These are phyloP conservation scores for Pogonocichla stellata DNA, from an alignment of 2,113 vertebrate species.

Conservation along the genomic window DNA sequence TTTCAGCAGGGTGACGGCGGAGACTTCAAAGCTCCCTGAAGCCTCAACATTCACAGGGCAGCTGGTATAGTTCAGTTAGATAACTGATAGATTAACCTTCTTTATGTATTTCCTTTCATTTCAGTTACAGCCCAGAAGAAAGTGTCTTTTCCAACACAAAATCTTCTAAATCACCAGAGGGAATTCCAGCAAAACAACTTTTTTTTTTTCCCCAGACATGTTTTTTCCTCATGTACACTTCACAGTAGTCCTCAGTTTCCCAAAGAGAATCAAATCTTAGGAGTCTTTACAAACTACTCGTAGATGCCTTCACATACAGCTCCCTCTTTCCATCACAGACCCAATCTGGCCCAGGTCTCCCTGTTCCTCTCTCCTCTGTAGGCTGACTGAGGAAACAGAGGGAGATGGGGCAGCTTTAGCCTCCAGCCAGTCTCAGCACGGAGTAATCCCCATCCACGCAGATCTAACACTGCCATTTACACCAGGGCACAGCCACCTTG, in stretches of 20 bases:
- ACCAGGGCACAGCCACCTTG: neutral
- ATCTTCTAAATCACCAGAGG: neutral
- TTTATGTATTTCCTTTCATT: neutral
- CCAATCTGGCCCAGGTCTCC: rapidly evolving
- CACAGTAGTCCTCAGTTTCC: neutral
- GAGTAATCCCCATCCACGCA: neutral
- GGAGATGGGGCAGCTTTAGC: neutral
- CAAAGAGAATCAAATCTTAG: neutral
- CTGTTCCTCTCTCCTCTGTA: neutral
- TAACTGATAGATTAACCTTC: neutral
- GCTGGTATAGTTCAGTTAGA: neutral
- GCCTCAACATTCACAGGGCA: neutral
- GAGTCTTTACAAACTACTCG: neutral
- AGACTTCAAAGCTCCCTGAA: neutral
- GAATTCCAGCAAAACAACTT: neutral
- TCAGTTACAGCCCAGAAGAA: neutral
- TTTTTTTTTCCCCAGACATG: neutral
- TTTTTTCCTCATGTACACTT: neutral
- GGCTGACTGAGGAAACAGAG: neutral
- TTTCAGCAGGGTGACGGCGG: rapidly evolving
- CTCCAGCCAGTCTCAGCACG: neutral
- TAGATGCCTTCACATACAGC: neutral
- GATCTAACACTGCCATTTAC: neutral
- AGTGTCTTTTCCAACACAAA: neutral
- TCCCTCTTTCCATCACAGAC: neutral